phyloP scores from a whole-genome alignment of 2,888 invertebrate genomes.

The Parascotia fuliginaria region DNA sequence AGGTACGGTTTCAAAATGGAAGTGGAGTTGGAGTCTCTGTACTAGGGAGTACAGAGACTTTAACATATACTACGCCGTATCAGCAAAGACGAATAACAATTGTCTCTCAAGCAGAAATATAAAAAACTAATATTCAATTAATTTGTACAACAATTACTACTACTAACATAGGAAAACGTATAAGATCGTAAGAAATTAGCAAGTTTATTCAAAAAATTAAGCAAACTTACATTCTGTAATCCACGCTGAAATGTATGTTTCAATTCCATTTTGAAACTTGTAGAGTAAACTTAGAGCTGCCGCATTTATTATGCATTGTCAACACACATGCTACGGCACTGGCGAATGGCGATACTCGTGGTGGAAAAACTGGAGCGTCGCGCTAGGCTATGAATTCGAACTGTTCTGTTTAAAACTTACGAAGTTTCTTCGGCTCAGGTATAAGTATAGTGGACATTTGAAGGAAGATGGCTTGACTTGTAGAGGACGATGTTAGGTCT shows the following conservation, averaged over 20 bases:
- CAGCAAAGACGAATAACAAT: no score
- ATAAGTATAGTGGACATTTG: slow-evolving; percentile 10
- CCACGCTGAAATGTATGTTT: slow-evolving; percentile 9
- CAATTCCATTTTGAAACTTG: slow-evolving; percentile 37
- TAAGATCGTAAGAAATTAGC: no score
- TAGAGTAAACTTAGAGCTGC: slow-evolving; percentile 28
- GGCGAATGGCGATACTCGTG: slow-evolving; percentile 9
- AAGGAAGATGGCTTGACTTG: neutral
- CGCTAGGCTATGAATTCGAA: slow-evolving; percentile 14
- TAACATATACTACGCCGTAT: no score
- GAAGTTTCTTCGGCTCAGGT: slow-evolving; percentile 21
- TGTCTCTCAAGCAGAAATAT: no score
- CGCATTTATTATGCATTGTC: slow-evolving; percentile 45
- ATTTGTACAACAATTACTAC: no score
- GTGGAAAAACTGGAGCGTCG: slow-evolving; percentile 31
- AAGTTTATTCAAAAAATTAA: no score
- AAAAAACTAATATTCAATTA: no score
- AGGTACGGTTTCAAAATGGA: no score
- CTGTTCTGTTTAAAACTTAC: slow-evolving; percentile 29
- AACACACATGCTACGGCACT: slow-evolving; percentile 18
- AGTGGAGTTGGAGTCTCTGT: no score
- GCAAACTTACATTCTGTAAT: neutral
- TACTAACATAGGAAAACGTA: no score
- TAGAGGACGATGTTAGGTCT: no score
- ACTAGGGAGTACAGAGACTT: no score